Percentiles rank a stretch among this genome's conserved stretches.
phyloP scores from a whole-genome alignment of 2,113 vertebrate genomes.

The Sakesphorus luctuosus region DNA sequence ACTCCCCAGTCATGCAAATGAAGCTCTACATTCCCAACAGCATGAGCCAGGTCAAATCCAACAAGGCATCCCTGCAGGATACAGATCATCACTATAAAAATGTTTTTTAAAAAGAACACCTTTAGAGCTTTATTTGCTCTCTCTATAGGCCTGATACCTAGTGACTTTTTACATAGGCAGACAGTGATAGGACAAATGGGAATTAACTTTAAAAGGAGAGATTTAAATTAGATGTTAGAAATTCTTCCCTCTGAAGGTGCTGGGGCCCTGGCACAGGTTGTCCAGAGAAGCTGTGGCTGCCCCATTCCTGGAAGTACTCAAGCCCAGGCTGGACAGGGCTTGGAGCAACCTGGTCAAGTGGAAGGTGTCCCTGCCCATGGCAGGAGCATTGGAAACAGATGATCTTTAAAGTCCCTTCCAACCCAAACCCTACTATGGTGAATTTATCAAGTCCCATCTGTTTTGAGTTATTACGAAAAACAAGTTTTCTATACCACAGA shows the following conservation, averaged over 20 bases:
- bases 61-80: constrained; percentile 88
- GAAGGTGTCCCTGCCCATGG: neutral
- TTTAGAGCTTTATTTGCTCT: neutral
- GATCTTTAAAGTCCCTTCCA: neutral
- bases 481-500: neutral
- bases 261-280: neutral
- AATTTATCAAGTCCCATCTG: neutral
- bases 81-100: neutral
- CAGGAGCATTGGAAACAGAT: accelerated
- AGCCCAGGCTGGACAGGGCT: neutral
- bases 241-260: neutral
- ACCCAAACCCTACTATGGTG: neutral
- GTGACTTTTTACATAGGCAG: neutral
- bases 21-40: constrained; percentile 88
- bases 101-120: neutral
- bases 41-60: constrained; percentile 94
- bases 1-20: constrained; percentile 92
- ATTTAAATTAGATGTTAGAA: neutral
- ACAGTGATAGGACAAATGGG: neutral
- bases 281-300: neutral
- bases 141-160: too few relatives aligned
- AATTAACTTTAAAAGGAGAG: neutral
- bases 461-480: neutral
- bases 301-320: neutral
- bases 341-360: neutral